Conservation (phyloP, 2,797 vertebrate species). For the Pteronotus mesoamericanus region DNA sequence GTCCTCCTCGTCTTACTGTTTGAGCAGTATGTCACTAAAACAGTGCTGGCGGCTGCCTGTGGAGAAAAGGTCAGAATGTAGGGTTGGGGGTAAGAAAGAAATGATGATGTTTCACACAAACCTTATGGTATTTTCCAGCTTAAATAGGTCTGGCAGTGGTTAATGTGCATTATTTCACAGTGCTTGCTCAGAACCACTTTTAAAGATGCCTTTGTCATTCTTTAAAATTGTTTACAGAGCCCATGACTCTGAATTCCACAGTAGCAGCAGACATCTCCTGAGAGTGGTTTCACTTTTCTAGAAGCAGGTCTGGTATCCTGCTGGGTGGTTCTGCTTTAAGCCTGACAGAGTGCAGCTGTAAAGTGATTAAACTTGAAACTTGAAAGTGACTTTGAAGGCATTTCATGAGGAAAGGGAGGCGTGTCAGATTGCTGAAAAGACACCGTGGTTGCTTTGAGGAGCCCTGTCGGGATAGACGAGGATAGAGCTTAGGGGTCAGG, state of each 20-base stretch:
- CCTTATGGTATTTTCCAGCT: background rate
- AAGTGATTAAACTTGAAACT: background rate
- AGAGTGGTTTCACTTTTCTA: background rate
- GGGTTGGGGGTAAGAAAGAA: background rate
- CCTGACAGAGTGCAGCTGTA: background rate
- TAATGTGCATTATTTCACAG: background rate
- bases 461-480: background rate
- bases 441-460: background rate
- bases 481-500: background rate
- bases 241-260: background rate
- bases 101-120: background rate
- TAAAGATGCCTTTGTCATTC: background rate
- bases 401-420: background rate
- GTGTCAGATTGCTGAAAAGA: background rate
- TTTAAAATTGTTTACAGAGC: background rate
- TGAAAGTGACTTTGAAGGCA: background rate
- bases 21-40: conserved; percentile 90
- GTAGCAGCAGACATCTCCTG: background rate
- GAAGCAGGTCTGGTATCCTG: background rate
- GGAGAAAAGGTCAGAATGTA: conserved; percentile 86
- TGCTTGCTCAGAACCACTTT: background rate
- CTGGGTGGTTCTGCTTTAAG: background rate
- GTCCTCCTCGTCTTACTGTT: conserved; percentile 90
- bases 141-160: background rate
- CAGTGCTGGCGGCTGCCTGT: conserved; percentile 60